Evolutionary conservation across 2,113 vertebrate species (phyloP), one percentile per base, ranked within the genome.

Genomic region (Athene cunicularia): DNA sequence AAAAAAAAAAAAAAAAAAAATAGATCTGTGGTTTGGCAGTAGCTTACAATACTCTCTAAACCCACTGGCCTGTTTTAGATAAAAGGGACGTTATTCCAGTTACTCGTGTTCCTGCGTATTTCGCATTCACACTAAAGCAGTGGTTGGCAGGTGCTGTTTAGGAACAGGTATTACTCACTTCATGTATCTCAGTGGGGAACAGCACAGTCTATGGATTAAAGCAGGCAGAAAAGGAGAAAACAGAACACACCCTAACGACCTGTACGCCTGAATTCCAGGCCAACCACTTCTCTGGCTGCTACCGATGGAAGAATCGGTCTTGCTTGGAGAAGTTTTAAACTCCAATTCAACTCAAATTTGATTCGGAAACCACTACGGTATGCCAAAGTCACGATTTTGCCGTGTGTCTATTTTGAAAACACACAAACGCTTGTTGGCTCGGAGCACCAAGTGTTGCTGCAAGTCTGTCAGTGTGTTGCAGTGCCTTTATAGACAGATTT

Each of bases 81-180:
- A 19, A 93, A 95, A 83, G 79, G 79, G 26, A 30, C 62, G 47
- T 71, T 8, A 11, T 32, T 88, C 41, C 70, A 73, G 53, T 79
- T 74, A 89, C 80, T 92, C 90, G 86, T 45, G 72, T 94, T 90
- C 70, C 79, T 86, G 53, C 90, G 39, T 72, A 93, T 88, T 86
- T 88, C 63, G 39, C 66, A 21, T 88, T 68, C 71, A n/a, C 28
- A 39, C 16, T n/a, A 67, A 86, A 17, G 70, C 74, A n/a, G 92
- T 23, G 59, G 67, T 76, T 95, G 67, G 50, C 32, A 68, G 87
- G 63, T 83, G 88, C 85, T 94, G 5, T 68, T 93, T 93, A 88
- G 92, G 93, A 94, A 90, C 14, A 53, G 1, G 23, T 28, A 22
- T 71, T 67, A 80, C 72, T 94, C 80, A 64, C 50, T 68, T 80